phyloP scores from a whole-genome alignment of 2,797 vertebrate species.

The Microcaecilia unicolor region DNA sequence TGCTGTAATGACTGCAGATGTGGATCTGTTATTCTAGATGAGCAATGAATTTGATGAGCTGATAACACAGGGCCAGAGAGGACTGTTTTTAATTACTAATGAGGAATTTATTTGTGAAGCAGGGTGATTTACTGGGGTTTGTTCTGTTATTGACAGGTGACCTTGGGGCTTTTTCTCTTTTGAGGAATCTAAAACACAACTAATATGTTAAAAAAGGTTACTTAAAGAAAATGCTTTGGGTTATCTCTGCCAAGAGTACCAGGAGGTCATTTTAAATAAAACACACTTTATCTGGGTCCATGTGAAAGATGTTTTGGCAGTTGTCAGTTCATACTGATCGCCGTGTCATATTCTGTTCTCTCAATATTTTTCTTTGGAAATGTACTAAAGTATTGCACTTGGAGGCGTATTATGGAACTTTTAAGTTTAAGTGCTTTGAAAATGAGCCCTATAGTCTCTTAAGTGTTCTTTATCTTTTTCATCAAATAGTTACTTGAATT shows the following conservation, averaged over 20 bases:
- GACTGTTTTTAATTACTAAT: constrained; percentile 78
- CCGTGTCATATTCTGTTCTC: too few species aligned
- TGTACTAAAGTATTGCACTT: too few species aligned
- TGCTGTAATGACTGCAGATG: constrained; percentile 73
- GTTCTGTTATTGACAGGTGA: constrained; percentile 66
- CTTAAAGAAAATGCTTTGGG: constrained; percentile 20
- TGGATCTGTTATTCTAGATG: constrained; percentile 72
- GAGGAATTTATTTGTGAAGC: constrained; percentile 69
- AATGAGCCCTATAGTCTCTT: too few species aligned
- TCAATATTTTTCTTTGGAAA: too few species aligned
- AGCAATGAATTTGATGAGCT: constrained; percentile 70
- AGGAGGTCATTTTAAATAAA: constrained; percentile 41
- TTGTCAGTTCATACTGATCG: constrained; percentile 10
- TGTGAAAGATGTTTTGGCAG: constrained; percentile 18
- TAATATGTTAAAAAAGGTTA: background rate
- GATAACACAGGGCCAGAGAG: constrained; percentile 64
- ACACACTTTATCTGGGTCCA: constrained; percentile 22
- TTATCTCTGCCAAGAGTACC: constrained; percentile 40
- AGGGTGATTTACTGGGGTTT: constrained; percentile 64
- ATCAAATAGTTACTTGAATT: too few species aligned
- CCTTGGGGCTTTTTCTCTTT: constrained; percentile 58
- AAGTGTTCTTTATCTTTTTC: too few species aligned
- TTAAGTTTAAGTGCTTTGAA: too few species aligned
- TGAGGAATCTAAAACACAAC: constrained; percentile 39
- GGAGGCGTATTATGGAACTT: too few species aligned